Conservation (phyloP, 2,797 vertebrate genomes). For the Hapalemur alaotrensis region DNA sequence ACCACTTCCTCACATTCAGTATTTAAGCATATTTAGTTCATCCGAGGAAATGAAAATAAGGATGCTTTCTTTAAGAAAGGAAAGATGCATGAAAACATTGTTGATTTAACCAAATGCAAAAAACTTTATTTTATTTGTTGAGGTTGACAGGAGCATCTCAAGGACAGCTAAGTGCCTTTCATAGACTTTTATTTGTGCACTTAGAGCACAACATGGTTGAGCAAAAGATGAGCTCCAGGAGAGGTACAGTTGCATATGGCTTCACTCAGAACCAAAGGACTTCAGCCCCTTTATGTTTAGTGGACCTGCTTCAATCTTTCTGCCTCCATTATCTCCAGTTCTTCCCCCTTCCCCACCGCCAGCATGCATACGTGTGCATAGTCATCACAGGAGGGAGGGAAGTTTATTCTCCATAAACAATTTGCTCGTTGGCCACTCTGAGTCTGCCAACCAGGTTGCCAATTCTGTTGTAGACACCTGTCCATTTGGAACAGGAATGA, state of each 20-base stretch:
- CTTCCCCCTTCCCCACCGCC: background rate
- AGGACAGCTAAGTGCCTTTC: background rate
- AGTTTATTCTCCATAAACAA: constrained; percentile 71
- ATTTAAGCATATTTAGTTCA: background rate
- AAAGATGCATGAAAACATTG: background rate
- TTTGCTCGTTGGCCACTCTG: constrained; percentile 62
- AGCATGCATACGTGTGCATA: background rate
- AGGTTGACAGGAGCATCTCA: background rate
- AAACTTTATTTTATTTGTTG: background rate
- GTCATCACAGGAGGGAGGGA: constrained; percentile 19
- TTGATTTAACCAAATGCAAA: background rate
- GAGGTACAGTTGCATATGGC: background rate
- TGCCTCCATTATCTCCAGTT: background rate
- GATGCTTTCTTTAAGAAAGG: background rate
- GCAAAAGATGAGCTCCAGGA: background rate
- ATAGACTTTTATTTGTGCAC: background rate
- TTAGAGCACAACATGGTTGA: background rate
- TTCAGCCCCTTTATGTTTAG: background rate
- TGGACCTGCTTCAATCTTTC: background rate
- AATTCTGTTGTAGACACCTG: constrained; percentile 76
- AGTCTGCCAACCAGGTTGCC: constrained; percentile 77
- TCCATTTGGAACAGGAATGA: constrained; percentile 78
- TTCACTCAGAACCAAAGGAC: background rate
- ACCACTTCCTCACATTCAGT: background rate
- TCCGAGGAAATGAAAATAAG: background rate